A percentile compares a stretch with the other conserved stretches of the same genome.
These are phyloP conservation scores for Pterostichus madidus DNA, from an alignment of 2,888 invertebrate species.

Conservation along the genomic window DNA sequence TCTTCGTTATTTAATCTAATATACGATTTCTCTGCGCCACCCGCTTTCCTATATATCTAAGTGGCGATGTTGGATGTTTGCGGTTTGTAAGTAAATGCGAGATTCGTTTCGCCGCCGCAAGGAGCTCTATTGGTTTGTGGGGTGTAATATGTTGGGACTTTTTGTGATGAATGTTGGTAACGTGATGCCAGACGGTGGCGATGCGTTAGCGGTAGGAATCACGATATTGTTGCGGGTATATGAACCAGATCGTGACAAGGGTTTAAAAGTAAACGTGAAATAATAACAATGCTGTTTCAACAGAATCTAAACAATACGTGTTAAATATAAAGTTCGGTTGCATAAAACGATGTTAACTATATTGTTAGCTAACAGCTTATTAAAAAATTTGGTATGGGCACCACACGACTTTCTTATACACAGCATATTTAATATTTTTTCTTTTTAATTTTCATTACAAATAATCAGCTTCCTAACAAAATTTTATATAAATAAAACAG, in stretches of 20 bases:
- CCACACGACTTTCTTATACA: too few species aligned
- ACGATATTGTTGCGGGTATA: constrained; percentile 63
- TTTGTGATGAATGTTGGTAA: constrained; percentile 66
- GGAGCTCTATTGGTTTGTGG: constrained; percentile 45
- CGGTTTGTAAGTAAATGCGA: constrained; percentile 15
- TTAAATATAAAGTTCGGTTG: too few species aligned
- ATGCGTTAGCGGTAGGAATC: constrained; percentile 55
- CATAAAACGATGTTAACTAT: too few species aligned
- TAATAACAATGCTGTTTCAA: constrained; percentile 18
- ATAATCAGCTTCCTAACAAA: too few species aligned
- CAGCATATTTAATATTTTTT: too few species aligned
- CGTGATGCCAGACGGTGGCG: constrained; percentile 67
- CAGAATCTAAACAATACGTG: neutral
- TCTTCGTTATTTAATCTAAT: constrained; percentile 60
- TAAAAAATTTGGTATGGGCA: too few species aligned
- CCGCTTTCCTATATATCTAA: constrained; percentile 18
- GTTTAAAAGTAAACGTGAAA: constrained; percentile 48
- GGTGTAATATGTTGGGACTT: constrained; percentile 64
- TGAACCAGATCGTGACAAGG: constrained; percentile 51
- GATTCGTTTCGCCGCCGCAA: constrained; percentile 13
- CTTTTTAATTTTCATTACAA: too few species aligned
- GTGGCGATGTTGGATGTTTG: neutral
- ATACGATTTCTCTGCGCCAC: constrained; percentile 31
- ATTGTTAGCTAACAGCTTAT: too few species aligned
- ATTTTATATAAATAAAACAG: too few species aligned